phyloP scores from a whole-genome alignment of 2,113 vertebrate species.

The Sylvia atricapilla region DNA sequence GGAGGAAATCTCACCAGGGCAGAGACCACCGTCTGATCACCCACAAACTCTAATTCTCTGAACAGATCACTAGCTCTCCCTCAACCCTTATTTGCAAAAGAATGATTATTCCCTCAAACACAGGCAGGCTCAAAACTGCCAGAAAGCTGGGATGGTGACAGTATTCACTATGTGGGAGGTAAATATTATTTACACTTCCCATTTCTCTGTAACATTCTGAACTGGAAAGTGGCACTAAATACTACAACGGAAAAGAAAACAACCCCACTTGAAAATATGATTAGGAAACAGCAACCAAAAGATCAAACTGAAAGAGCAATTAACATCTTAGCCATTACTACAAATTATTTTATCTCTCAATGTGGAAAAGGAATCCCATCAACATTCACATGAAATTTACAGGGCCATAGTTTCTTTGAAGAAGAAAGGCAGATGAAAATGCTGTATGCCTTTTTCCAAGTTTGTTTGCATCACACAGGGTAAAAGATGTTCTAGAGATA shows the following conservation, averaged over 20 bases:
- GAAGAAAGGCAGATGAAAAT: background rate
- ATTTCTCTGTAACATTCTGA: background rate
- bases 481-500: background rate
- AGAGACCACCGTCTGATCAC: background rate
- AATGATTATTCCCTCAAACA: background rate
- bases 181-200: background rate
- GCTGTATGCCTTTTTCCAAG: background rate
- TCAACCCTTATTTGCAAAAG: background rate
- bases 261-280: background rate
- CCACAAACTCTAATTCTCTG: background rate
- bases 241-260: background rate
- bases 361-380: background rate
- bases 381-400: background rate
- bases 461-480: background rate
- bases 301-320: background rate
- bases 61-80: background rate
- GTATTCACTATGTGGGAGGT: background rate
- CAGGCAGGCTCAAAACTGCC: background rate
- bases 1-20: rapidly evolving
- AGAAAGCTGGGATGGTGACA: background rate
- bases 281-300: background rate
- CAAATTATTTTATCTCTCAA: background rate
- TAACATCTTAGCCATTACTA: background rate
- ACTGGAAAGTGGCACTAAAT: background rate
- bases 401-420: background rate